Percentiles rank a stretch among this genome's conserved stretches.
Conservation (phyloP, 2,113 vertebrate species). For the Prunella himalayana region DNA sequence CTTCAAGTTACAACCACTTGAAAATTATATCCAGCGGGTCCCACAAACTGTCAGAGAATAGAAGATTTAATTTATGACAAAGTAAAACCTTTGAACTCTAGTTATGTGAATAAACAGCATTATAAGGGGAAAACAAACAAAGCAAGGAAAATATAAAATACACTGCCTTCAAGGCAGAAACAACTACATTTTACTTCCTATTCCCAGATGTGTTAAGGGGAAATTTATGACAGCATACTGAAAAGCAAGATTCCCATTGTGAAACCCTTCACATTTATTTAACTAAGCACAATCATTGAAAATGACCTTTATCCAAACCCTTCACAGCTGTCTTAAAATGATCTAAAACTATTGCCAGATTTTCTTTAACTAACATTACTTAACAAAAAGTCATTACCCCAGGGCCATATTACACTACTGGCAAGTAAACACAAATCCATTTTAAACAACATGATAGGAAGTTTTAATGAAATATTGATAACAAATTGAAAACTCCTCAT, state of each 20-base stretch:
- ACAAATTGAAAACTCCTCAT: constrained; percentile 45
- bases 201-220: constrained; percentile 72
- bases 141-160: constrained; percentile 74
- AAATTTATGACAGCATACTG: constrained; percentile 72
- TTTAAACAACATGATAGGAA: constrained; percentile 57
- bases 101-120: constrained; percentile 71
- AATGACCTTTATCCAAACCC: constrained; percentile 78
- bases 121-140: constrained; percentile 74
- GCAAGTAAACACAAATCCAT: constrained; percentile 66
- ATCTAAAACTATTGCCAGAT: constrained; percentile 76
- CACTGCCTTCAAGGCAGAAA: constrained; percentile 71
- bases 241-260: constrained; percentile 74
- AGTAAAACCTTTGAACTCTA: constrained; percentile 67
- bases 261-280: constrained; percentile 75
- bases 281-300: constrained; percentile 74
- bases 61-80: constrained; percentile 66
- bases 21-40: constrained; percentile 61
- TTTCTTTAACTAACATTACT: constrained; percentile 77
- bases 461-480: constrained; percentile 69
- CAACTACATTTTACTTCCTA: constrained; percentile 69
- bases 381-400: constrained; percentile 70
- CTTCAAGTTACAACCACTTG: constrained; percentile 46
- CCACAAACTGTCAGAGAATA: constrained; percentile 61
- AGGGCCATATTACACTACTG: constrained; percentile 67
- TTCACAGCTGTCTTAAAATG: constrained; percentile 75